Evolutionary conservation across 2,113 vertebrate genomes (phyloP), one percentile per base, ranked within the genome.

Genomic region (Strix uralensis): DNA sequence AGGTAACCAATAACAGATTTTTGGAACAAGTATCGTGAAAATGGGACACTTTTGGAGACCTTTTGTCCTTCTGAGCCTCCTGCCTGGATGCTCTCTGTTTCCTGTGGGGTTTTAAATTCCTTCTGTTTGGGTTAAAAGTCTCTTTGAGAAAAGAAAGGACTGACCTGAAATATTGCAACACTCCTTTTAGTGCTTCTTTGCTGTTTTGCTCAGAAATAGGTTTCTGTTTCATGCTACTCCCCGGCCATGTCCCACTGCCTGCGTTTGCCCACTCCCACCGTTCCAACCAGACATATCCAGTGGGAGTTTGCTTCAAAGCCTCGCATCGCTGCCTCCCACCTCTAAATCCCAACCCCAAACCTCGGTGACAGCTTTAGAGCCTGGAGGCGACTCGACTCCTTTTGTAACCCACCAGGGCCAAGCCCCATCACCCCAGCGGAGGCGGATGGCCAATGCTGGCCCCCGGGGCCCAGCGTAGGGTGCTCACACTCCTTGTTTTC

Each of bases 391-490:
- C 59, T n/a, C 6, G 0, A 3, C 11, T 40, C 13, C 42, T 67
- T 81, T 51, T 30, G 42, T 18, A 36, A 44, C 58, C 81, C 75
- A 23, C 36, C 47, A 40, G 23, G 52, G 30, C 38, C 1, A 0
- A 59, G 29, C 26, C 26, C 38, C n/a, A 36, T 21, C 4, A 1
- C 11, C 29, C 17, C 13, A 1, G 44, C 1, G 0, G 57, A 44
- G 44, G 19, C 1, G 4, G 21, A 15, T 0, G 4, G 46, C 40
- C 67, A 34, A 2, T 5, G 10, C 19, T 11, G 19, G 25, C 7
- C 55, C 67, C 47, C 0, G 0, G 14, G 80, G 13, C 51, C 65
- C 2, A 0, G 34, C 0, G 0, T 34, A 38, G 27, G 70, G 51
- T 38, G 47, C 52, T 66, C 57, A 62, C 36, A 4, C 27, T 49